These are phyloP conservation scores for Galbula dea DNA, from an alignment of 2,113 vertebrate genomes.

Conservation along the genomic window DNA sequence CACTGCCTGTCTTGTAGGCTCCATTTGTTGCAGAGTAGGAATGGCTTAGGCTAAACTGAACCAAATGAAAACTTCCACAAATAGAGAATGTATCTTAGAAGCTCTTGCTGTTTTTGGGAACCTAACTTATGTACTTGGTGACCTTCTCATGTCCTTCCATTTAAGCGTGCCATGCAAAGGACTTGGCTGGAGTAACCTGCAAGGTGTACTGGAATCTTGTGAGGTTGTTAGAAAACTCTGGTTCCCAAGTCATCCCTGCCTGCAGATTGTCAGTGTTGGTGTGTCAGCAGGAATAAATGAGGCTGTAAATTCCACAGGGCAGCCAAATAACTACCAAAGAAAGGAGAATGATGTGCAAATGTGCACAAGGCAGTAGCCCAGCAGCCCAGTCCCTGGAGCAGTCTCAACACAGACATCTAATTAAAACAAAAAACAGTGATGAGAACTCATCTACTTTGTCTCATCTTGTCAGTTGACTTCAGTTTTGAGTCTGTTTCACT, in stretches of 20 bases:
- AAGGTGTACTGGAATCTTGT: background rate
- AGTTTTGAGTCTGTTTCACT: background rate
- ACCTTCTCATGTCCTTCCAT: background rate
- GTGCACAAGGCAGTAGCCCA: background rate
- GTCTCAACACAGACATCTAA: background rate
- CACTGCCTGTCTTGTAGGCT: background rate
- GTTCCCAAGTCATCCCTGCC: background rate
- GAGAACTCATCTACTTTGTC: background rate
- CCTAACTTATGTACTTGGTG: background rate
- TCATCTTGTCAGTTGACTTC: background rate
- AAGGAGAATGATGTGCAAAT: background rate
- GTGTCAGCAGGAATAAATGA: background rate
- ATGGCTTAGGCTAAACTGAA: background rate
- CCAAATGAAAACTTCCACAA: background rate
- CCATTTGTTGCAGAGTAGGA: background rate
- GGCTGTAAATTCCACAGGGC: background rate
- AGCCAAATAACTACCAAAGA: background rate
- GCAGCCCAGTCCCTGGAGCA: background rate
- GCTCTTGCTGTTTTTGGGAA: background rate
- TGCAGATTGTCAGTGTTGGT: background rate
- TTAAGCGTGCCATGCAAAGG: background rate
- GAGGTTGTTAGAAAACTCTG: background rate
- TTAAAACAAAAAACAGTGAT: background rate
- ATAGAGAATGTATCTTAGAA: background rate
- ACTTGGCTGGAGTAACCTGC: background rate